Evolutionary conservation across 2,888 invertebrate species (phyloP), one percentile per base, ranked within the genome.

Genomic region (Drosophila pegasa): DNA sequence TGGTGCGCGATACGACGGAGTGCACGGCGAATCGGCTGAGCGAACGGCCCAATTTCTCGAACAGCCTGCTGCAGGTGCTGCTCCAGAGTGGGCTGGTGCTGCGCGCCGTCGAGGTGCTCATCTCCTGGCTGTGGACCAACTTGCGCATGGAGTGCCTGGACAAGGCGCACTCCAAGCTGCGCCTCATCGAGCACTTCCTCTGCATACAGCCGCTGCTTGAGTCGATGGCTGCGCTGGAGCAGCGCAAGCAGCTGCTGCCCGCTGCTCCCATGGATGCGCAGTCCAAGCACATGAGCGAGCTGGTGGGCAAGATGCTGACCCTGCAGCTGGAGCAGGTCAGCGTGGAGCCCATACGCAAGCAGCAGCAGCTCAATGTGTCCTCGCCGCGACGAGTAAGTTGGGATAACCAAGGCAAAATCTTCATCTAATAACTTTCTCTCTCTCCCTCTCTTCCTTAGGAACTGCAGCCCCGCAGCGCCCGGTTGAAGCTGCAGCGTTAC

Each of bases 11-110:
- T 16, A 72, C 89, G 27, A 77, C 89, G 0, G 89, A 91, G 37
- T 92, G 90, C 66, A 74, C 85, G 0, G 84, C 89, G 1, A 91
- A 91, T 72, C 88, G 92, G 1, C 62, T 91, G 35, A 87, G 84
- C 54, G 89, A 90, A 18, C 80, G 84, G 8, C 77, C 88, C 31
- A 75, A 84, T 29, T 77, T 88, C 56, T 83, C 91, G 14, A 80
- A 80, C 31, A 84, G 80, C 22, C 68, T 88, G 18, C 75, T 91
- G 3, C 89, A 89, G 38, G 62, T 82, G 51, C 71, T 90, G 2
- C 58, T 90, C 2, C 82, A 90, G 33, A 55, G 72, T 6, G 91
- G 91, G 0, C 57, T 90, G 8, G 88, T 88, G 0, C 69, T 90
- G 38, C 88, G 92, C 9, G 35, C 85, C 35, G 83, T 90, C 1